Evolutionary conservation across 2,113 vertebrate genomes (phyloP), one percentile per base, ranked within the genome.

Genomic region (Mionectes macconnelli): DNA sequence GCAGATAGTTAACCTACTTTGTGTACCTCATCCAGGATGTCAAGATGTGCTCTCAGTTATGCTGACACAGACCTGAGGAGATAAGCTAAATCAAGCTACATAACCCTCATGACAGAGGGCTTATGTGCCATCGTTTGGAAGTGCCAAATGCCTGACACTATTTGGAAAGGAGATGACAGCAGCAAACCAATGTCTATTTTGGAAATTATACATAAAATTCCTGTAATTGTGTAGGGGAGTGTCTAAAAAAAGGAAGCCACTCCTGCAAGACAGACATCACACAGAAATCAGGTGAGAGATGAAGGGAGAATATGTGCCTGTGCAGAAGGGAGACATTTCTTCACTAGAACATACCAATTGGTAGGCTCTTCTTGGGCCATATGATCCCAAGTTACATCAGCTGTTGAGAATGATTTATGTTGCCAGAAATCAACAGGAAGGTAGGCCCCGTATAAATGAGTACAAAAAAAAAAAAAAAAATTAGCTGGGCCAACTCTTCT

Each of bases 1-100:
- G 83, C 64, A 88, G 64, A 76, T 49, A 90, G 78, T 77, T 93
- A 86, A 94, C 79, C 72, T 90, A 35, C 75, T 92, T 93, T 27
- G 22, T 84, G 45, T 52, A 42, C 63, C 52, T 93, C 68, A 70
- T 44, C 35, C 72, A 63, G 75, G 39, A 55, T 80, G 67, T 83
- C 1, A 44, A 56, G 87, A 70, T 90, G 82, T 52, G 63, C 63
- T 57, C 72, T 63, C 75, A 59, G 55, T 80, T 93, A 79, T 92
- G 85, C 82, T 88, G 72, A 83, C 63, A 59, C 39, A 77, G 75
- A 44, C 72, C 86, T 52, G 72, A 74, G 76, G 33, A 82, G 70
- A 73, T 35, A 56, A 64, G 47, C 52, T 92, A 91, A 90, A 86
- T 88, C 82, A 84, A 90, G 52, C 68, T 88, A 24, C 42, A 21